phyloP scores from a whole-genome alignment of 2,113 vertebrate species.

The Syngnathoides biaculeatus region DNA sequence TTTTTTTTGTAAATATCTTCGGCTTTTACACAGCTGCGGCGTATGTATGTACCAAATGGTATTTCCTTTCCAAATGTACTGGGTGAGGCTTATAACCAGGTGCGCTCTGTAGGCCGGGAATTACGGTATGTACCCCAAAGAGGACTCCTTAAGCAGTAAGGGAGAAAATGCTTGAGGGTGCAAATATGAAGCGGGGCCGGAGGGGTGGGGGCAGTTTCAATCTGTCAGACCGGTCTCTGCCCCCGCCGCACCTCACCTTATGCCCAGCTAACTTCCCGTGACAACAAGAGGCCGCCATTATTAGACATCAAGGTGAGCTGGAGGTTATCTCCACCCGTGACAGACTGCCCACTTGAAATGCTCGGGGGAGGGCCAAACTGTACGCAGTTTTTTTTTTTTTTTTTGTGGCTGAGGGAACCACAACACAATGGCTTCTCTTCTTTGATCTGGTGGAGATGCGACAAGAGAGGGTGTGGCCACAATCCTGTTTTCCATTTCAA shows the following conservation, averaged over 20 bases:
- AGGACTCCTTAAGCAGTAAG: conserved; percentile 36
- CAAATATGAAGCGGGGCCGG: conserved; percentile 40
- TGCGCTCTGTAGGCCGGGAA: no score
- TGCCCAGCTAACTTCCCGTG: conserved; percentile 47
- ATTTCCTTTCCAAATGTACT: no score
- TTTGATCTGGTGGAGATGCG: conserved; percentile 12
- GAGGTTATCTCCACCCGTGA: conserved; percentile 63
- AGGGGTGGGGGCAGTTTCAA: conserved; percentile 45
- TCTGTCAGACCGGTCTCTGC: conserved; percentile 59
- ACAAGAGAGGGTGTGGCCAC: conserved; percentile 6
- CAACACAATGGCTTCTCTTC: conserved; percentile 14
- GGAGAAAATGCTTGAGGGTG: conserved; percentile 39
- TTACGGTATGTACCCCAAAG: background rate
- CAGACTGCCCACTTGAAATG: conserved; percentile 36
- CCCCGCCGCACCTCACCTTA: conserved; percentile 37
- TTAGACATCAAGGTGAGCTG: conserved; percentile 69
- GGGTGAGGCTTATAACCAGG: no score
- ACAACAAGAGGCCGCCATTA: conserved; percentile 44
- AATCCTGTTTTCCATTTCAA: background rate
- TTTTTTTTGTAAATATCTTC: no score
- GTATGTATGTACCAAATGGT: no score
- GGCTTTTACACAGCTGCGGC: no score
- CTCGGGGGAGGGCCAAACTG: conserved; percentile 1
- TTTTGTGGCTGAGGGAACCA: conserved; percentile 1
- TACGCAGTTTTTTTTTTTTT: no score